Percentiles rank a stretch among this genome's conserved stretches.
Evolutionary conservation across 2,113 vertebrate genomes (phyloP).

Genomic region (Macroglossus sobrinus): DNA sequence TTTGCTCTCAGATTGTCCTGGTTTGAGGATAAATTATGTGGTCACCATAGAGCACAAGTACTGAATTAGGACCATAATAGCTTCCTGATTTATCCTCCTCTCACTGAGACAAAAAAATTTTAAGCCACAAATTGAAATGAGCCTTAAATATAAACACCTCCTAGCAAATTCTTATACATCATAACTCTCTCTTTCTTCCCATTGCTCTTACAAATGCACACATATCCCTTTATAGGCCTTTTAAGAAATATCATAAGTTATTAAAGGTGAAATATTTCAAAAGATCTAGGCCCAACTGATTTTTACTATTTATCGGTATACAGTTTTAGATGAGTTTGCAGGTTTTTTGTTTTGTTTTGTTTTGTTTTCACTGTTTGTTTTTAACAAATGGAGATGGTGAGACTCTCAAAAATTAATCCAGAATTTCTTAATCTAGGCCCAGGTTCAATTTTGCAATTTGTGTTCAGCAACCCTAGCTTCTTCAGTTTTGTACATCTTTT

Average conservation of each 20-base stretch:
- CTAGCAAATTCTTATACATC: not conserved
- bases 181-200: too few species aligned
- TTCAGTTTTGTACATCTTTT: not conserved
- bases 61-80: not conserved
- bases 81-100: not conserved
- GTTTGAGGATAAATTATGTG: not conserved
- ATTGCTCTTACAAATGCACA: not conserved
- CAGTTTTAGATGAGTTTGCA: not conserved
- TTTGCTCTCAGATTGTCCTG: not conserved
- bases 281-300: not conserved
- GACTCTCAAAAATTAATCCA: not conserved
- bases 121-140: not conserved
- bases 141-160: not conserved
- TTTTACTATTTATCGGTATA: not conserved
- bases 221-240: not conserved
- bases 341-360: not conserved
- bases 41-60: not conserved
- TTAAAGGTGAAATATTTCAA: not conserved
- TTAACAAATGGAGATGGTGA: not conserved
- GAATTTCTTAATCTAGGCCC: not conserved
- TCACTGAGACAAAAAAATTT: not conserved
- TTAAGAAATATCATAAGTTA: not conserved
- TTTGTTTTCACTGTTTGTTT: not conserved
- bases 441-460: not conserved
- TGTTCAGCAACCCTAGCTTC: not conserved